Base-by-base conservation (phyloP, 2,888 invertebrate genomes). In the Hartigia nigra region DNA sequence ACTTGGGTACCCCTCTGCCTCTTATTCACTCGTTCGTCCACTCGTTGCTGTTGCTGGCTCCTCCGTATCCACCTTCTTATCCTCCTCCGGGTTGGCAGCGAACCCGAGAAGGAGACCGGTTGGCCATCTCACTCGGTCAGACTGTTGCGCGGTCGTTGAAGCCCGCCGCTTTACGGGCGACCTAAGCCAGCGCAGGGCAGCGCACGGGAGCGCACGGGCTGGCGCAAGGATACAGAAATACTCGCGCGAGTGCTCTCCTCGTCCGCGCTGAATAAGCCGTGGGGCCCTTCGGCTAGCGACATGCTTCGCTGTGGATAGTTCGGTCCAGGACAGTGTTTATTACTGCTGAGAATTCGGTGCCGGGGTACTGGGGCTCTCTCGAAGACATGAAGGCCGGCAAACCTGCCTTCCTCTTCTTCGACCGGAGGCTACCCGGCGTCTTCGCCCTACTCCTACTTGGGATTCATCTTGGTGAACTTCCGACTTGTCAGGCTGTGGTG, bases 401-500 rank as follows among this genome's bases (percentile, higher is more conserved):
- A 55, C 55, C 55, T 55, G 55, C 55, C 55, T 55, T 55, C 55
- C 55, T 55, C 55, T 55, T 55, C 55, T 55, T 55, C 55, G 55
- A 55, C 55, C 55, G 55, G 55, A 55, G 55, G 23, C 72, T 72
- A 23, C 72, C 32, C 32, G 39, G 79, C 82, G 78, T 79, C 84
- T 84, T 89, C 82, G 86, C 83, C 80, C 81, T 87, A 76, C 81
- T 72, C 72, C 72, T 87, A 77, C 69, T 82, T 55, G 23, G 55
- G 55, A 55, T 55, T 55, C 77, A 74, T 81, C 75, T 84, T 79
- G 79, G 85, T 84, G 69, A 70, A 36, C 81, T 85, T 79, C 84
- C 85, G 79, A 78, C 81, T 81, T 76, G 79, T 80, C 83, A 87
- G 55, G 87, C 89, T 81, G 88, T 85, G 85, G 89, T 89, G 82